A percentile compares a stretch with the other conserved stretches of the same genome.
These are phyloP conservation scores for Andrena dorsata DNA, from an alignment of 2,888 invertebrate genomes.

Conservation along the genomic window DNA sequence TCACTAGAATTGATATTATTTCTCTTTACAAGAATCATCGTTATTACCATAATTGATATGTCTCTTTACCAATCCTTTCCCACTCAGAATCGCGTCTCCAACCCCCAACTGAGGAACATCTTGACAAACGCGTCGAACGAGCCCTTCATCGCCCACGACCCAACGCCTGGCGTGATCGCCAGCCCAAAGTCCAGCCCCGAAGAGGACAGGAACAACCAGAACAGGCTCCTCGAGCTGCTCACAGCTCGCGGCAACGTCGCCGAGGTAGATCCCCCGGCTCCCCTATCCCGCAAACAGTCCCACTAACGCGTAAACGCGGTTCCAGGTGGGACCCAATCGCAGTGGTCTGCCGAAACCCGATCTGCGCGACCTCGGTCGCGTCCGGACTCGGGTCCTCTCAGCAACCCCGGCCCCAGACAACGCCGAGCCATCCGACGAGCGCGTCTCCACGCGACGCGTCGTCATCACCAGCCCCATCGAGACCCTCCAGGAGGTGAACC, in stretches of 20 bases:
- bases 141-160: slow-evolving; percentile 75
- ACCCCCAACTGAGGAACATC: slow-evolving; percentile 67
- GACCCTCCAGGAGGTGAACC: slow-evolving; percentile 87
- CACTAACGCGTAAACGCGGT: neutral
- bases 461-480: slow-evolving; percentile 88
- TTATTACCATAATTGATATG: too few species aligned
- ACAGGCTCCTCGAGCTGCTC: slow-evolving; percentile 86
- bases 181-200: slow-evolving; percentile 81
- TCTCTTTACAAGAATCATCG: too few species aligned
- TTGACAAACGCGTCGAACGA: slow-evolving; percentile 72
- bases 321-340: slow-evolving; percentile 81
- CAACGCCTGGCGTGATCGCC: slow-evolving; percentile 76
- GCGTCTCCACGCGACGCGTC: slow-evolving; percentile 87
- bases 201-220: slow-evolving; percentile 84
- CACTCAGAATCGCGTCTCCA: neutral
- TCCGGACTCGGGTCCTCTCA: slow-evolving; percentile 87
- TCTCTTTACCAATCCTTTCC: neutral
- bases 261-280: slow-evolving; percentile 74
- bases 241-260: slow-evolving; percentile 85
- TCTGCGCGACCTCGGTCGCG: slow-evolving; percentile 85
- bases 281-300: neutral
- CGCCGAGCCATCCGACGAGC: slow-evolving; percentile 86
- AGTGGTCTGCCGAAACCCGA: slow-evolving; percentile 79
- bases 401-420: slow-evolving; percentile 87
- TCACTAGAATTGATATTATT: too few species aligned